Base-by-base conservation (phyloP, 1,140 invertebrate species). In the Stegodyphus dumicola region DNA sequence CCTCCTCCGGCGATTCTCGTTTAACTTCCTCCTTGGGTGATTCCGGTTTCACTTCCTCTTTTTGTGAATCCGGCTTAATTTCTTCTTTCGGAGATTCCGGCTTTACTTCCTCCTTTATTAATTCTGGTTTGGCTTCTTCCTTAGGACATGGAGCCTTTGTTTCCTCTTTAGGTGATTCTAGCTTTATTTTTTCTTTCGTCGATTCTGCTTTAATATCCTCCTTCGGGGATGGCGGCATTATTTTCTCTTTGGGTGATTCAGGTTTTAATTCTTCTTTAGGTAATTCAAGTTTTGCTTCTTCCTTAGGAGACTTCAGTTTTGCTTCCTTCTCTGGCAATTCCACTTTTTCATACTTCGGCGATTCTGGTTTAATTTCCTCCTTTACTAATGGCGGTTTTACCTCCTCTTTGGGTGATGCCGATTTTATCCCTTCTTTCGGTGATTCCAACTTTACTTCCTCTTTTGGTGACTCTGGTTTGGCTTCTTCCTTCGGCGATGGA, bases 231-330 rank as follows among this genome's bases (percentile, higher is more conserved):
- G 15, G 2, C 11, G 51, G 10, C 49, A 5, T 74, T 53, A 13
- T 0, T 7, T 74, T 7, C 33, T 51, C 71, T 74, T 74, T 17
- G 0, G 4, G 10, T 2, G 33, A 7, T 49, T 3, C 18, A 5
- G 33, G 11, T 2, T 9, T 53, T 51, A 9, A 52, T 69, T 18
- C 65, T 85, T 73, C 83, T 33, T 77, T 49, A 56, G 66, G 18
- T 7, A n/a, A 74, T 87, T 79, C 49, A 75, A 79, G 85, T 76
- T 87, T 92, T 87, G 93, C 92, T 90, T 95, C 95, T 90, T 95
- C 95, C 0, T 94, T 94, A 89, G 48, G 15, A 52, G 13, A 13
- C 2, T 9, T 0, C 10, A 4, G 9, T 74, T 17, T 33, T 2
- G 11, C 48, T 74, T 60, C 33, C 6, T 48, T 6, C 66, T 69